Evolutionary conservation across 1,140 invertebrate species (phyloP).

Genomic region (Cryptotermes secundus): DNA sequence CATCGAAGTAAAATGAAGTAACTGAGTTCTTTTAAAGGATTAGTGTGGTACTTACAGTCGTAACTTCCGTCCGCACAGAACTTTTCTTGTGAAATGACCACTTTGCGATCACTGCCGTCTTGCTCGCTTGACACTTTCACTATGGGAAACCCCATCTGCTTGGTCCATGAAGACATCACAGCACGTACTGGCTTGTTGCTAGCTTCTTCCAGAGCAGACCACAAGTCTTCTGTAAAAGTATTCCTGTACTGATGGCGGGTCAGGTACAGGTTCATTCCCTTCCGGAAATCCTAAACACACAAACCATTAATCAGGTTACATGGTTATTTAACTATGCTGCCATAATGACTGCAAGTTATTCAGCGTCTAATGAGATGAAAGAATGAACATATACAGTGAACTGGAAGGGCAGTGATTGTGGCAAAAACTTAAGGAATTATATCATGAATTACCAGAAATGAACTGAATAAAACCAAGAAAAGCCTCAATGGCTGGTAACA

Average conservation of each 20-base stretch:
- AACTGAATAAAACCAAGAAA: too few relatives aligned
- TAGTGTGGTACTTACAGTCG: conserved; percentile 42
- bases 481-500: too few relatives aligned
- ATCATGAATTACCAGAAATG: too few relatives aligned
- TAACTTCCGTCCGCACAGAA: conserved; percentile 79
- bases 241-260: conserved; percentile 86
- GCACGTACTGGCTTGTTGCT: conserved; percentile 87
- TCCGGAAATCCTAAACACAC: conserved; percentile 73
- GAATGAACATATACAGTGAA: too few relatives aligned
- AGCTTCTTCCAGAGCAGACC: conserved; percentile 84
- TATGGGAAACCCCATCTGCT: conserved; percentile 88
- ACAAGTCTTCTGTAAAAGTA: conserved; percentile 93
- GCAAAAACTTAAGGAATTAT: too few relatives aligned
- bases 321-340: too few relatives aligned
- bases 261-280: conserved; percentile 92
- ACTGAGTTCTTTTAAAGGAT: neutral
- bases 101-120: conserved; percentile 58
- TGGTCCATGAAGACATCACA: conserved; percentile 95
- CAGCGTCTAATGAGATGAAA: too few relatives aligned
- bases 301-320: too few relatives aligned
- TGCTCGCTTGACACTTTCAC: conserved; percentile 53
- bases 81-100: conserved; percentile 79
- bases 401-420: too few relatives aligned
- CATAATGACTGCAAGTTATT: too few relatives aligned
- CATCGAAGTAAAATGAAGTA: too few relatives aligned